Base-by-base conservation (phyloP, 2,888 invertebrate species). In the Lydus trimaculatus region DNA sequence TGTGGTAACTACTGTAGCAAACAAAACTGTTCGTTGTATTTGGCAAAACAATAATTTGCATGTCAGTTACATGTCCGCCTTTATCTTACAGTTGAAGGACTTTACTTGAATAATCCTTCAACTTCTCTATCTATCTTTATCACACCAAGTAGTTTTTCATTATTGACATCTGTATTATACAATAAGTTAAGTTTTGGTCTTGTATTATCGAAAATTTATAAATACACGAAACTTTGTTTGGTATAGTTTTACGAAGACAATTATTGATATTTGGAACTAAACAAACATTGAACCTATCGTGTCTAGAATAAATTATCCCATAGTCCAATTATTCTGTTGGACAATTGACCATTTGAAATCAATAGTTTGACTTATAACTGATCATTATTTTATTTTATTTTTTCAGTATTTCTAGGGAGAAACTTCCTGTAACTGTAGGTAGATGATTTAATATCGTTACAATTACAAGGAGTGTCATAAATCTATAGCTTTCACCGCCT, bases 401-500 rank as follows among this genome's bases (percentile, higher is more conserved):
- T 17, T 5, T 5, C 1, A 8, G 17, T n/a, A n/a, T 43, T 13
- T 43, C 6, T n/a, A n/a, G 39, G 5, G 39, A 13, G 39, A 11
- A 15, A 28, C 4, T 28, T 3, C 28, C 2, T 28, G 28, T 36
- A 36, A 15, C 36, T 43, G 17, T 43, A 43, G n/a, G 39, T 43
- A 17, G 6, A 17, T 43, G 39, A 43, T 43, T 43, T 43, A 43
- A n/a, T 43, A n/a, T 43, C 17, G 7, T 17, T 43, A 17, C 17
- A 6, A 43, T 43, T 43, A 43, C 39, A 43, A 43, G 39, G n/a
- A 48, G 60, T 67, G 58, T 56, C 69, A 48, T 69, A 69, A 69
- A 69, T 69, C 69, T 63, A 65, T 63, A 23, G 63, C 69, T 62
- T 62, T 65, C 65, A 63, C 65, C 69, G 61, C 60, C 66, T 66